Percentiles rank a stretch among this genome's conserved stretches.
These are phyloP conservation scores for Trichoplusia ni DNA, from an alignment of 1,140 invertebrate species.

Conservation along the genomic window DNA sequence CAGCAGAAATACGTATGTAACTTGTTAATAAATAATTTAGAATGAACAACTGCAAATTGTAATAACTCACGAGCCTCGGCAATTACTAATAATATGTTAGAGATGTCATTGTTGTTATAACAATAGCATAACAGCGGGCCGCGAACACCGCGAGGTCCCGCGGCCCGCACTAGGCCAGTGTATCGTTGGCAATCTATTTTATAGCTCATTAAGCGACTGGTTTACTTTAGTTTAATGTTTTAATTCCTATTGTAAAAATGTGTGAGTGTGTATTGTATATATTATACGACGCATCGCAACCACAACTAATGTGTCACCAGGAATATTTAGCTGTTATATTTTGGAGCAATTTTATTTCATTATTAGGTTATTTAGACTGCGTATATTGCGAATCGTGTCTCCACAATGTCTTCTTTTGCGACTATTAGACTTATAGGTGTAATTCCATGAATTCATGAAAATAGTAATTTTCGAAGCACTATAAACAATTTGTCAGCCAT, in stretches of 20 bases:
- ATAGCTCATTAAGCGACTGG: conserved; percentile 78
- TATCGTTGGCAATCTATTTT: conserved; percentile 77
- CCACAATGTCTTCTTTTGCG: conserved; percentile 66
- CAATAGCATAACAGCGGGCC: conserved; percentile 40
- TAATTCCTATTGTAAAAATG: conserved; percentile 79
- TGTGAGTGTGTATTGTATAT: conserved; percentile 79
- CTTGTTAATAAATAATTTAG: conserved; percentile 68
- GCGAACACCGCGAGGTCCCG: conserved; percentile 6
- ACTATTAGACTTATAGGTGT: conserved; percentile 65
- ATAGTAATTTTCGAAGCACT: conserved; percentile 68
- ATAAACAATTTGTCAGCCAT: conserved; percentile 71
- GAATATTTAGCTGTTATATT: conserved; percentile 49
- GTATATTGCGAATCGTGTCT: conserved; percentile 50
- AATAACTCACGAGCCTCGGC: conserved; percentile 60
- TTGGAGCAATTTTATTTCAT: conserved; percentile 35
- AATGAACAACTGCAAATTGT: conserved; percentile 56
- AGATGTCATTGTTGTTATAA: conserved; percentile 51
- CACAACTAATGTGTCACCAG: conserved; percentile 49
- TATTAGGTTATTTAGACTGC: conserved; percentile 45
- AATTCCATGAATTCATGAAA: conserved; percentile 59
- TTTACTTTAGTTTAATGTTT: conserved; percentile 75
- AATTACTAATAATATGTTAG: conserved; percentile 50
- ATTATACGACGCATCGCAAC: conserved; percentile 57
- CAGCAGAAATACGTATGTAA: conserved; percentile 55
- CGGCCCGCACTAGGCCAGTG: conserved; percentile 68